Conservation (phyloP, 2,888 invertebrate genomes). For the Orchesellides sinensis region DNA sequence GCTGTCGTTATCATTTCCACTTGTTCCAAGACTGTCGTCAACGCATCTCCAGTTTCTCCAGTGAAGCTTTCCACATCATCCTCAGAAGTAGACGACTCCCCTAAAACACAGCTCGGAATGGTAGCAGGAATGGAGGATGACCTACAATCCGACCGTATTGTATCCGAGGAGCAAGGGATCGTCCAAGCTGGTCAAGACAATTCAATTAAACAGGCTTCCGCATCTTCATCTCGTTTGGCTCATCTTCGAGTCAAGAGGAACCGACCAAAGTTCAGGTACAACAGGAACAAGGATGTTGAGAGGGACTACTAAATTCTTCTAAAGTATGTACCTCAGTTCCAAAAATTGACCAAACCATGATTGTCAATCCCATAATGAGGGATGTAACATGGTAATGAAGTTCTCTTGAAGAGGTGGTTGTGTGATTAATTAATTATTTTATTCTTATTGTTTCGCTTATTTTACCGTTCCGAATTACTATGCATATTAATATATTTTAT, state of each 20-base stretch:
- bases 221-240: neutral
- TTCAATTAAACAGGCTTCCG: neutral
- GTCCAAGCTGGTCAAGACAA: neutral
- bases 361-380: too few species aligned
- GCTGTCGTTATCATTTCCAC: neutral
- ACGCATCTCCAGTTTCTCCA: neutral
- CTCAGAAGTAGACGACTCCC: too few species aligned
- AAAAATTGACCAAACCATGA: neutral
- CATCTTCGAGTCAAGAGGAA: neutral
- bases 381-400: too few species aligned
- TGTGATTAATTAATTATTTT: too few species aligned
- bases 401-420: too few species aligned
- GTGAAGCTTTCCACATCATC: neutral
- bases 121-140: too few species aligned
- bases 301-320: slow-evolving; percentile 35
- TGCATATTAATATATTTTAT: too few species aligned
- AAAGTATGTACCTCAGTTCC: neutral
- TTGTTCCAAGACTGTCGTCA: too few species aligned
- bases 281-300: slow-evolving; percentile 18
- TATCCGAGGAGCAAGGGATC: neutral
- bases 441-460: too few species aligned
- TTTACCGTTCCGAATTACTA: too few species aligned
- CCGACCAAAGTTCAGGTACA: slow-evolving; percentile 17
- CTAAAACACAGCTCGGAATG: too few species aligned
- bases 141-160: neutral